Evolutionary conservation across 2,113 vertebrate species (phyloP).

Genomic region (Sphyrna mokarran): DNA sequence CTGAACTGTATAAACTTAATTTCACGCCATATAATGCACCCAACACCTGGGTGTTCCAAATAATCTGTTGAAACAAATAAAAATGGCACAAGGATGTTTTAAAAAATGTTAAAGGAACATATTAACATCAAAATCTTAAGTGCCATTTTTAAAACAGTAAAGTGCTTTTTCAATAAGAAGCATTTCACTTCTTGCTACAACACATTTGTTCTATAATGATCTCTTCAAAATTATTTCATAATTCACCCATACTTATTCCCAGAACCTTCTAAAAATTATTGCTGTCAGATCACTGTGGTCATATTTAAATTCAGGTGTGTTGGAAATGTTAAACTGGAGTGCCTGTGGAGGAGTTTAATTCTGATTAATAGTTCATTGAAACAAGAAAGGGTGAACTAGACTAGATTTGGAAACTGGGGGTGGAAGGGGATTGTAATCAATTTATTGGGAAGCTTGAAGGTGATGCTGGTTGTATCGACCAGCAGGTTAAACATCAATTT

Average conservation of each 20-base stretch:
- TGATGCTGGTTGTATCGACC: background rate
- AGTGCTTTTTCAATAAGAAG: background rate
- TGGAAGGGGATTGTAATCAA: background rate
- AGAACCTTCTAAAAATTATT: background rate
- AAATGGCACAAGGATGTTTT: background rate
- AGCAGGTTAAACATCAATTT: background rate
- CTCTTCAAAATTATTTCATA: background rate
- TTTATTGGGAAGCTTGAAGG: background rate
- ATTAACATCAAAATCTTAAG: background rate
- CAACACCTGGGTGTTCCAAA: background rate
- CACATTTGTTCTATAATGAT: background rate
- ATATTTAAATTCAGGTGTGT: background rate
- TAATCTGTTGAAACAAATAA: background rate
- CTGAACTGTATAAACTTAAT: background rate
- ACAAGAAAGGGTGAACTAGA: background rate
- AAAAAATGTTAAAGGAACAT: background rate
- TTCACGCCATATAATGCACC: background rate
- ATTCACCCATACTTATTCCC: background rate
- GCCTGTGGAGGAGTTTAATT: background rate
- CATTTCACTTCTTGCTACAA: background rate
- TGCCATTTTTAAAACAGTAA: background rate
- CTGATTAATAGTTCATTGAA: background rate
- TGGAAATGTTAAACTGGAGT: background rate
- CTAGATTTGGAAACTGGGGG: background rate
- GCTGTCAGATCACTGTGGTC: background rate